Evolutionary conservation across 2,113 vertebrate species (phyloP).

Genomic region (Cottus gobio): DNA sequence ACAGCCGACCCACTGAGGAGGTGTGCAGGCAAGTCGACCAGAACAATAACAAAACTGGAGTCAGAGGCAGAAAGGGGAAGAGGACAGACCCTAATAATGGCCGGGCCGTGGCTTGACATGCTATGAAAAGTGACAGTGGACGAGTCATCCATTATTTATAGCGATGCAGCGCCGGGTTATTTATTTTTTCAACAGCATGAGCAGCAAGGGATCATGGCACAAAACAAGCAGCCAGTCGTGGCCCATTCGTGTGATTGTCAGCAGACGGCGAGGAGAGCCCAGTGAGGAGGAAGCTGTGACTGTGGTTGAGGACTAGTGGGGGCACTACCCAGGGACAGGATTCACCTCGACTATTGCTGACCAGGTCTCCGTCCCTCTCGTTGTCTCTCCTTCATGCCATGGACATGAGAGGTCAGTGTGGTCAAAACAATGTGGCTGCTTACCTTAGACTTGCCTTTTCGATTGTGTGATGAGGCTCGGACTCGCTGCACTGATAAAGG

Average conservation of each 20-base stretch:
- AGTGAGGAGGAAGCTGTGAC: slow-evolving; percentile 61
- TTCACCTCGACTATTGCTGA: slow-evolving; percentile 58
- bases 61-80: slow-evolving; percentile 73
- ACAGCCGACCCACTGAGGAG: slow-evolving; percentile 72
- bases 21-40: slow-evolving; percentile 77
- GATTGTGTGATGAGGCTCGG: not conserved
- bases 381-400: slow-evolving; percentile 28
- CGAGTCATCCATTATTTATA: slow-evolving; percentile 88
- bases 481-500: slow-evolving; percentile 20
- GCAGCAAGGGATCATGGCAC: slow-evolving; percentile 82
- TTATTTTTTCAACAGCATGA: slow-evolving; percentile 82
- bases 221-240: slow-evolving; percentile 83
- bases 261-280: slow-evolving; percentile 60
- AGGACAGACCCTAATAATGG: slow-evolving; percentile 84
- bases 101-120: slow-evolving; percentile 78
- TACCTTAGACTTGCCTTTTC: slow-evolving; percentile 15
- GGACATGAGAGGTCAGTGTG: slow-evolving; percentile 29
- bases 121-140: slow-evolving; percentile 86
- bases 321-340: slow-evolving; percentile 45
- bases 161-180: slow-evolving; percentile 76
- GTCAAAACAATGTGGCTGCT: slow-evolving; percentile 19
- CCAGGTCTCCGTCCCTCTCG: slow-evolving; percentile 25
- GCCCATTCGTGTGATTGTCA: slow-evolving; percentile 81
- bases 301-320: slow-evolving; percentile 33
- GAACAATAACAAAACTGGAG: slow-evolving; percentile 81